A percentile compares a stretch with the other conserved stretches of the same genome.
Evolutionary conservation across 2,797 vertebrate species (phyloP).

Genomic region (Malacoraja senta): DNA sequence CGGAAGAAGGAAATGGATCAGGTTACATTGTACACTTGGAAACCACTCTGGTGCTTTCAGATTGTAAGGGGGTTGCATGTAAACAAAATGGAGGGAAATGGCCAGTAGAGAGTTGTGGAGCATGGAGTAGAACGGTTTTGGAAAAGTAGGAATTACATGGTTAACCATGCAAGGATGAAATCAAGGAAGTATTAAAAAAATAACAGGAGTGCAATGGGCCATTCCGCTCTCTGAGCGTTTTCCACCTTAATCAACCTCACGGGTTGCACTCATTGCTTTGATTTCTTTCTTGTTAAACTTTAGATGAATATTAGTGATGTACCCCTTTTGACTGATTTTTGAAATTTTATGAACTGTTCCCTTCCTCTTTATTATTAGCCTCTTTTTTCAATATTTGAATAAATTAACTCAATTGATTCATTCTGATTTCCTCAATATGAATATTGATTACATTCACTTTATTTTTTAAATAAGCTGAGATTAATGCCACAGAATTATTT

Average conservation of each 20-base stretch:
- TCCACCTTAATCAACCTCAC: background rate
- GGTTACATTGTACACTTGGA: background rate
- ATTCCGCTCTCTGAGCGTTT: no score
- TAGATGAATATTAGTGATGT: background rate
- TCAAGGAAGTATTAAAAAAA: background rate
- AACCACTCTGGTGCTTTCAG: background rate
- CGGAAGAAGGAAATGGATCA: background rate
- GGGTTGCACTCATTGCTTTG: background rate
- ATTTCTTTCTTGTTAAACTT: background rate
- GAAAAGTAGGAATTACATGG: background rate
- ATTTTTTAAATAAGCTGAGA: background rate
- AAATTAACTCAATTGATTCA: background rate
- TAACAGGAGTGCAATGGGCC: no score
- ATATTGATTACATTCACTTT: background rate
- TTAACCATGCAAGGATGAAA: background rate
- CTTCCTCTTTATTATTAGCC: background rate
- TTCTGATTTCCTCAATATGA: background rate
- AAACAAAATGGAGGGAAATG: background rate
- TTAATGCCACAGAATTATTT: background rate
- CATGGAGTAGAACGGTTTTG: background rate
- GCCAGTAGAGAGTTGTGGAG: background rate
- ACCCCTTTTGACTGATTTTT: background rate
- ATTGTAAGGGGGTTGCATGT: background rate
- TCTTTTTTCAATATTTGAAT: background rate
- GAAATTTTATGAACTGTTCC: background rate